These are phyloP conservation scores for Amblyjoppa fuscipennis DNA, from an alignment of 2,888 invertebrate genomes.

Conservation along the genomic window DNA sequence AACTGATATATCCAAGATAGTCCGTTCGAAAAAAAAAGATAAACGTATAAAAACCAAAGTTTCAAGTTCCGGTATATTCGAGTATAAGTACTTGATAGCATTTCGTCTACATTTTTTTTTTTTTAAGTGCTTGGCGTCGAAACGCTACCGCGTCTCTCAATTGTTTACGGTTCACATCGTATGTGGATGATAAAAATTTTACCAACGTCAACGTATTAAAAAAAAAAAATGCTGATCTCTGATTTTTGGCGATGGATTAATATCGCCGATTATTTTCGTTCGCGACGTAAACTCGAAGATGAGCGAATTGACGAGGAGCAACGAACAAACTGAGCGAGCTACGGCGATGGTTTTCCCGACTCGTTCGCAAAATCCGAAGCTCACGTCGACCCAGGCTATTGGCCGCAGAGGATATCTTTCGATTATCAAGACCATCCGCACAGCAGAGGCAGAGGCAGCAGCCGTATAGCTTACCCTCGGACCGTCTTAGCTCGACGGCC, in stretches of 20 bases:
- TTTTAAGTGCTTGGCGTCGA: no score
- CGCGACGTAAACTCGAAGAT: background rate
- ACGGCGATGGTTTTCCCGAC: slow-evolving; percentile 46
- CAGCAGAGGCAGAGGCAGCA: slow-evolving; percentile 54
- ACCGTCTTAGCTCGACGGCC: slow-evolving; percentile 76
- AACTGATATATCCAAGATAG: background rate
- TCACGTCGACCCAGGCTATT: slow-evolving; percentile 71
- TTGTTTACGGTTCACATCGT: no score
- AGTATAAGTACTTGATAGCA: no score
- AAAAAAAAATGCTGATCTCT: background rate
- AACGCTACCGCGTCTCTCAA: no score
- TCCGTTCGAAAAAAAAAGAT: no score
- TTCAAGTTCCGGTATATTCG: no score
- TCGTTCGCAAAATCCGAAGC: slow-evolving; percentile 53
- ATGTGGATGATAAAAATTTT: background rate
- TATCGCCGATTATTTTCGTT: background rate
- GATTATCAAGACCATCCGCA: slow-evolving; percentile 83
- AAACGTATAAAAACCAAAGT: no score
- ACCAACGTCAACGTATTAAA: background rate
- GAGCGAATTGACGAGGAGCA: slow-evolving; percentile 3
- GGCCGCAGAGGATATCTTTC: slow-evolving; percentile 81
- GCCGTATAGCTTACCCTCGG: slow-evolving; percentile 63
- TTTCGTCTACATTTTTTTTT: no score
- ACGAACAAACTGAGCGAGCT: slow-evolving; percentile 20
- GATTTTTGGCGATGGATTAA: background rate